These are phyloP conservation scores for Cuculus canorus DNA, from an alignment of 2,797 vertebrate species.

Conservation along the genomic window DNA sequence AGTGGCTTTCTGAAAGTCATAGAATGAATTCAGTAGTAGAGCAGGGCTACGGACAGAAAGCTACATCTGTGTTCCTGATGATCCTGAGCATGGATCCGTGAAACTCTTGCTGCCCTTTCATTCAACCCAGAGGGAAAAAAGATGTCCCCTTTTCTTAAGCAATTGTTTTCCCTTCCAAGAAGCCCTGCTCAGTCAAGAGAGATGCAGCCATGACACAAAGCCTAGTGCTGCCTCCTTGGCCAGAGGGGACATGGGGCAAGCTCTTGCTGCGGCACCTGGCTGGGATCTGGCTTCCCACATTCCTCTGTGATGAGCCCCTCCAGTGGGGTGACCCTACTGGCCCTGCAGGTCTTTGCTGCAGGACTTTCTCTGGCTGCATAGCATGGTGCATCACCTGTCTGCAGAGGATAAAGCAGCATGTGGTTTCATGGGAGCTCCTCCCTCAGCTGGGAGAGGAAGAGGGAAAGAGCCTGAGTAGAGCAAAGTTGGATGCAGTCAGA, in stretches of 20 bases:
- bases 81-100: not conserved
- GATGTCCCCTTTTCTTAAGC: not conserved
- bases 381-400: not conserved
- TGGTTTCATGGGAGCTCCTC: not conserved
- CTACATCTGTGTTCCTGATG: constrained; percentile 19
- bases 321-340: rapidly evolving
- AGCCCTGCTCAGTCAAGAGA: not conserved
- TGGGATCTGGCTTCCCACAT: not conserved
- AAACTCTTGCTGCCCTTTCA: not conserved
- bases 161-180: not conserved
- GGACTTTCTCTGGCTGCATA: not conserved
- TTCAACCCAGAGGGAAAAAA: not conserved
- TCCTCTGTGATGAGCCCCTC: not conserved
- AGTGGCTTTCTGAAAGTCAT: not conserved
- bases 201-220: not conserved
- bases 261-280: not conserved
- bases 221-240: not conserved
- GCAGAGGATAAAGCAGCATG: not conserved
- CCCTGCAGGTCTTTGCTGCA: rapidly evolving
- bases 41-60: not conserved
- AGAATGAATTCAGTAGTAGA: not conserved
- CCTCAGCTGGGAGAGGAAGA: not conserved
- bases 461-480: not conserved
- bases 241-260: too few relatives aligned
- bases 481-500: not conserved